Evolutionary conservation across 2,113 vertebrate genomes (phyloP).

Genomic region (Elgaria multicarinata): DNA sequence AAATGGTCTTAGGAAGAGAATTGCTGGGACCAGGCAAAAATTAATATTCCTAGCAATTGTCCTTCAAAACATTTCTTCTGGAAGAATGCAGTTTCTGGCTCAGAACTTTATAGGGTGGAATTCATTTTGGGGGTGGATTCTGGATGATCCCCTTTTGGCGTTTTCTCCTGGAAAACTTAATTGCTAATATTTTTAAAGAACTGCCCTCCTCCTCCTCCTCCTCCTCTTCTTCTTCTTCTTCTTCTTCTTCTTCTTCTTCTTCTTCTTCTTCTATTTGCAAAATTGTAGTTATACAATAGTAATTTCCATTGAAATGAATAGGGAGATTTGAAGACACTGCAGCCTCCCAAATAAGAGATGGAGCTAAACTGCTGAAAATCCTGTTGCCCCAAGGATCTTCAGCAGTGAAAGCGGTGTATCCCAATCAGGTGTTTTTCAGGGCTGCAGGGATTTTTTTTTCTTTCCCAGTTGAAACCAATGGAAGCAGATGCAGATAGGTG

Average conservation of each 20-base stretch:
- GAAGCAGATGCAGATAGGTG: no score
- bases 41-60: not conserved
- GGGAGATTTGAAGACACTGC: no score
- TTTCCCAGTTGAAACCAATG: not conserved
- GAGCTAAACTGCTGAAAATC: not conserved
- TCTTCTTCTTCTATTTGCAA: not conserved
- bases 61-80: not conserved
- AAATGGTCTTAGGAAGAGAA: not conserved
- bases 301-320: no score
- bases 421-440: not conserved
- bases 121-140: not conserved
- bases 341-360: no score
- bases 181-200: not conserved
- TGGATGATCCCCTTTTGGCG: not conserved
- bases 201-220: no score
- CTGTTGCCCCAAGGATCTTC: not conserved
- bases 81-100: not conserved
- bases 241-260: not conserved
- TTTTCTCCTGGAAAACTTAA: not conserved
- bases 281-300: not conserved
- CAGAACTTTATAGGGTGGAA: not conserved
- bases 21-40: not conserved
- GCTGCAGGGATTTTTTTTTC: not conserved
- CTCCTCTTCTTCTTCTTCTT: not conserved
- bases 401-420: not conserved